Base-by-base conservation (phyloP, 1,140 invertebrate genomes). In the Wasmannia auropunctata region DNA sequence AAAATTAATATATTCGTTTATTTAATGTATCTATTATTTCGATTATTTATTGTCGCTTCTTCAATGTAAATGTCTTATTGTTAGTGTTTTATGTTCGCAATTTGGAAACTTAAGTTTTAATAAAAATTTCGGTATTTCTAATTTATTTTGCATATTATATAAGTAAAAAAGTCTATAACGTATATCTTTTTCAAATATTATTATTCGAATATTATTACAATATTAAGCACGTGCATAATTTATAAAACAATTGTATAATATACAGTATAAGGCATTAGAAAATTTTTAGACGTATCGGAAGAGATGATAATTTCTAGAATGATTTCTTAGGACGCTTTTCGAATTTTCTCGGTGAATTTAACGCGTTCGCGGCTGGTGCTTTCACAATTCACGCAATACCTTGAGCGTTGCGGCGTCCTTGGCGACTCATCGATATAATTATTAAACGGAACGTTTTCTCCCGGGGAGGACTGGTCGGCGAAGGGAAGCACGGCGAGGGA, bases 341-440 rank as follows among this genome's bases (percentile, higher is more conserved):
- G 6, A 74, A 31, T 11, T 40, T 46, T 74, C 14, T 16, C 16
- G 49, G 5, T 43, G 4, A 77, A 77, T 60, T 80, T 63, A 63
- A n/a, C n/a, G 19, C 31, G 8, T n/a, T 60, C 19, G 28, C 49
- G 16, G 31, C 16, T 10, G 16, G 37, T 14, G 25, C 19, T 54
- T 34, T 76, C 22, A 3, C 67, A 19, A 74, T 83, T 60, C 54
- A 22, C 22, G 19, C 49, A 8, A 49, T 34, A 31, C 28, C 2
- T 6, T 28, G 22, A 49, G 22, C 65, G 25, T 1, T 16, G 7
- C 31, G 76, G 16, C 51, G 19, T 83, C n/a, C 51, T 72, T 22
- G 67, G 31, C 54, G 25, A 37, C 40, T 65, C 49, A 86, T 67
- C 76, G 63, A 69, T 81, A 86, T 86, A 81, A 86, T 86, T 86